phyloP scores from a whole-genome alignment of 2,113 vertebrate genomes.

The Ailuropoda melanoleuca region DNA sequence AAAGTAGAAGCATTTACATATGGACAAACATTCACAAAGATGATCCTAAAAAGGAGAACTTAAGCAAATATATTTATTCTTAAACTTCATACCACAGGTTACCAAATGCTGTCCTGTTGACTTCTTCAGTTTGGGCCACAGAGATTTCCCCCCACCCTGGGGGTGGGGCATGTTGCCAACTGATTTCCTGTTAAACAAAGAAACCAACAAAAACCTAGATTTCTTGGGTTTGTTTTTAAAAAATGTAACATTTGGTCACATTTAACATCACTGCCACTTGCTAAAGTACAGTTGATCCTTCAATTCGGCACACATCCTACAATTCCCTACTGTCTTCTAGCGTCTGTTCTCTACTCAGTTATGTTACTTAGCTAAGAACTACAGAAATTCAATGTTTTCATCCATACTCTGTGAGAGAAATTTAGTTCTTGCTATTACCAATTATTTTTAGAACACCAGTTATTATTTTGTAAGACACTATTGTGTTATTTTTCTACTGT shows the following conservation, averaged over 20 bases:
- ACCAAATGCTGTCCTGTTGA: not conserved
- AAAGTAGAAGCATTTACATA: not conserved
- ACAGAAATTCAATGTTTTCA: not conserved
- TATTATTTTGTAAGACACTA: not conserved
- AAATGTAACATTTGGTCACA: not conserved
- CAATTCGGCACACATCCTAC: not conserved
- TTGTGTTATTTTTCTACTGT: not conserved
- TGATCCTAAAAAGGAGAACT: not conserved
- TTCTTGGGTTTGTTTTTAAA: not conserved
- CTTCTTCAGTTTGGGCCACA: not conserved
- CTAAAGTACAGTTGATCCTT: not conserved
- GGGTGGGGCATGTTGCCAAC: accelerated
- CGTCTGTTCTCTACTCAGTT: not conserved
- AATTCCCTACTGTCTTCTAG: not conserved
- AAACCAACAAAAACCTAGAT: not conserved
- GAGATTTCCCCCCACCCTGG: no score
- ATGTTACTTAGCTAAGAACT: not conserved
- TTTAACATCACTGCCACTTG: not conserved
- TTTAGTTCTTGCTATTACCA: not conserved
- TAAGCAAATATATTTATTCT: not conserved
- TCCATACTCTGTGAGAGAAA: not conserved
- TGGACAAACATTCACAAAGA: not conserved
- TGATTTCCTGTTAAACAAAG: not conserved
- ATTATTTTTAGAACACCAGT: not conserved
- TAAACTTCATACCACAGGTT: not conserved